Evolutionary conservation across 1,140 invertebrate genomes (phyloP), one percentile per base, ranked within the genome.

Genomic region (Propsilocerus akamusi): DNA sequence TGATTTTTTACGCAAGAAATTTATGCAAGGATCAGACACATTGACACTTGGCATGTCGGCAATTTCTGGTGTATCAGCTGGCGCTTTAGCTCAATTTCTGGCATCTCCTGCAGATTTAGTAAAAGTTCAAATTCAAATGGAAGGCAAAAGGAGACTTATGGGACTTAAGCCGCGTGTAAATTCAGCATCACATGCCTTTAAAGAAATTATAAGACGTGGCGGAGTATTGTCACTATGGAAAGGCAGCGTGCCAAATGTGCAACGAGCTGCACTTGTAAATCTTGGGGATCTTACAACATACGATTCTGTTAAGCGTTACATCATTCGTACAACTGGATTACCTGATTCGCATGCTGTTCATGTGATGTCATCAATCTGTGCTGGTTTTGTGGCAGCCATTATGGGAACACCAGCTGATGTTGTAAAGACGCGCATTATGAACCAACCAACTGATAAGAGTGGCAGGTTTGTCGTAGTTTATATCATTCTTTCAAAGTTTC

Each of bases 101-200:
- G 83, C 88, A 23, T 89, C 82, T 59, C 91, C 91, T 2, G 80
- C 88, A 0, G 91, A 95, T 71, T 68, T 95, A 53, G 78, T 94
- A 56, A 95, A 95, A 71, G 88, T 95, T 10, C 88, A 91, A 67
- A 79, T 94, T 64, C 91, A 95, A 67, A 89, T 91, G 76, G 91
- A 95, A 64, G 91, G 90, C 1, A 73, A 79, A 51, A 63, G 86
- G 25, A 62, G 76, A 37, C 61, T 92, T 34, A 76, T 90, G 67
- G 89, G 89, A 37, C 74, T 88, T 50, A 70, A 81, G 11, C 77
- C 85, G 2, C 72, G 86, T 62, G 86, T 91, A 6, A 71, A 75
- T 52, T 80, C 78, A 54, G 75, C 81, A 7, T 71, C 66, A 26
- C 78, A 93, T 66, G 89, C 86, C 2, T 88, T 93, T 59, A 63